A percentile compares a stretch with the other conserved stretches of the same genome.
Conservation (phyloP, 64 coral and sea anemone genomes). For the Montipora foliosa region DNA sequence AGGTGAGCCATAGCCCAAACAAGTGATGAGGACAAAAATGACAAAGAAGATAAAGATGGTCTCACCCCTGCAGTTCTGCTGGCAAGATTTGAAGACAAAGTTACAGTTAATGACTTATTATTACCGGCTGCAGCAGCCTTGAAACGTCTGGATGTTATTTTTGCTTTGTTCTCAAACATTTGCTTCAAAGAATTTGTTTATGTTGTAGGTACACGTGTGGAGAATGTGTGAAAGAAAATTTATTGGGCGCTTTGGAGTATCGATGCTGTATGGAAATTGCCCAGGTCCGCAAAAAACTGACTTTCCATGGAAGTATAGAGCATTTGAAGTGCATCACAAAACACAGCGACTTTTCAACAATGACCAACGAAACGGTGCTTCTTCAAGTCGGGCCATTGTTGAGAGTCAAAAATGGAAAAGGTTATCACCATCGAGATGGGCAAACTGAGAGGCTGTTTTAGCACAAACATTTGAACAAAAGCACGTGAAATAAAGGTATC, state of each 20-base stretch:
- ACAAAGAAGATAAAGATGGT: too few species aligned
- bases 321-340: constrained; percentile 47
- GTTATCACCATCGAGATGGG: neutral
- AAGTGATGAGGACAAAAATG: too few species aligned
- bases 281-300: neutral
- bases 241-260: constrained; percentile 10
- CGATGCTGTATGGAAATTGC: constrained; percentile 26
- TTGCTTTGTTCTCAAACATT: neutral
- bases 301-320: constrained; percentile 33
- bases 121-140: neutral
- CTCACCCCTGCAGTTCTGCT: too few species aligned
- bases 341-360: constrained; percentile 52
- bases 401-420: neutral
- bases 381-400: constrained; percentile 25
- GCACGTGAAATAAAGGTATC: neutral
- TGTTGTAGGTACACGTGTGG: neutral
- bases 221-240: neutral
- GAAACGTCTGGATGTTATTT: neutral
- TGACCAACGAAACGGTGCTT: constrained; percentile 45
- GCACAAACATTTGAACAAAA: neutral
- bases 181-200: neutral
- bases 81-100: neutral
- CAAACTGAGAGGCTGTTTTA: neutral
- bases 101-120: constrained; percentile 6
- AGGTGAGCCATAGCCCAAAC: too few species aligned